Conservation (phyloP, 1,140 invertebrate genomes). For the Teleopsis dalmanni region DNA sequence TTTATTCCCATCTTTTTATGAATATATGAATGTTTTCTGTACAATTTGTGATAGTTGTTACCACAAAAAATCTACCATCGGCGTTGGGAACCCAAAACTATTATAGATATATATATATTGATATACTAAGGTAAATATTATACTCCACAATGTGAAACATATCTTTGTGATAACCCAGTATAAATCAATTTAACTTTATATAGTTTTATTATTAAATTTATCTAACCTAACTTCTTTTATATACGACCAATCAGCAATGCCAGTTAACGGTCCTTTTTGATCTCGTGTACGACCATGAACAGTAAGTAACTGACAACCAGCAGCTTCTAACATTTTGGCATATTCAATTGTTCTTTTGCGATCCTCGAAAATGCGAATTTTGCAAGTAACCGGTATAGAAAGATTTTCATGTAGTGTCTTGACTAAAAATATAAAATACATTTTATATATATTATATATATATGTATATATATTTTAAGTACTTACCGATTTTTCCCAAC, state of each 20-base stretch:
- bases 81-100: too few relatives aligned
- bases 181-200: too few relatives aligned
- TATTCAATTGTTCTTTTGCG: slow-evolving; percentile 84
- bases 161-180: too few relatives aligned
- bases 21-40: too few relatives aligned
- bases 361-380: slow-evolving; percentile 86
- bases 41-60: too few relatives aligned
- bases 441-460: neutral
- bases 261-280: slow-evolving; percentile 91
- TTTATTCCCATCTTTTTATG: too few relatives aligned
- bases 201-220: too few relatives aligned
- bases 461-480: neutral
- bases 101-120: too few relatives aligned
- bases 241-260: slow-evolving; percentile 88
- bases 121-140: too few relatives aligned
- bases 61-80: too few relatives aligned
- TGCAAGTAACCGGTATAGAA: slow-evolving; percentile 86
- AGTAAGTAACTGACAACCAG: slow-evolving; percentile 86
- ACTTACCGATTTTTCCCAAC: slow-evolving; percentile 68
- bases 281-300: slow-evolving; percentile 94
- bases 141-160: too few relatives aligned
- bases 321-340: slow-evolving; percentile 88
- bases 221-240: slow-evolving; percentile 83
- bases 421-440: slow-evolving; percentile 50
- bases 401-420: slow-evolving; percentile 59